Percentiles rank a stretch among this genome's conserved stretches.
phyloP scores from a whole-genome alignment of 2,797 vertebrate species.

The Chiroxiphia lanceolata region DNA sequence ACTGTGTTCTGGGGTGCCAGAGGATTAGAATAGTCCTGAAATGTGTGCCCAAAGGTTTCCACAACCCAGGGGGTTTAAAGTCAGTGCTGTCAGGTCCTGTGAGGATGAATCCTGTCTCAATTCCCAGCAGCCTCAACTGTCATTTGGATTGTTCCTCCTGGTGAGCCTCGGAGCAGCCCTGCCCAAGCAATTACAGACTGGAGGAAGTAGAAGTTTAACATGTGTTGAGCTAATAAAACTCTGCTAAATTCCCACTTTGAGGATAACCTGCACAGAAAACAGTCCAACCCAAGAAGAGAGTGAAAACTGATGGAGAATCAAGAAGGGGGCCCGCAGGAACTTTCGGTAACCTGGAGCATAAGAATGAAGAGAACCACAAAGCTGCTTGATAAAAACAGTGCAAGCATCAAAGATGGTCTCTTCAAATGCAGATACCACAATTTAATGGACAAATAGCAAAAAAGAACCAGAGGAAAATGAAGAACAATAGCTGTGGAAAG shows the following conservation, averaged over 20 bases:
- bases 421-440: not conserved
- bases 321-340: not conserved
- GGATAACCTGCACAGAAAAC: not conserved
- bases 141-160: not conserved
- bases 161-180: not conserved
- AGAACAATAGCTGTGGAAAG: not conserved
- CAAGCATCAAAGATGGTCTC: not conserved
- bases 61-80: not conserved
- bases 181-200: accelerated
- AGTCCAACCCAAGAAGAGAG: not conserved
- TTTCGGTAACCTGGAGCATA: not conserved
- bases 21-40: not conserved
- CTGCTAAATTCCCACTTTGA: not conserved
- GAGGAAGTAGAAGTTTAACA: not conserved
- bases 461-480: not conserved
- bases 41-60: accelerated
- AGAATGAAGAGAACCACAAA: not conserved
- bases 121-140: not conserved
- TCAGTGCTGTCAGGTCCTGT: not conserved
- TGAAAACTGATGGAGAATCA: not conserved
- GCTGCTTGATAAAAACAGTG: not conserved
- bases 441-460: not conserved
- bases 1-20: not conserved
- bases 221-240: not conserved
- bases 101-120: not conserved